phyloP scores from a whole-genome alignment of 2,888 invertebrate genomes.

The Theodoxus fluviatilis region DNA sequence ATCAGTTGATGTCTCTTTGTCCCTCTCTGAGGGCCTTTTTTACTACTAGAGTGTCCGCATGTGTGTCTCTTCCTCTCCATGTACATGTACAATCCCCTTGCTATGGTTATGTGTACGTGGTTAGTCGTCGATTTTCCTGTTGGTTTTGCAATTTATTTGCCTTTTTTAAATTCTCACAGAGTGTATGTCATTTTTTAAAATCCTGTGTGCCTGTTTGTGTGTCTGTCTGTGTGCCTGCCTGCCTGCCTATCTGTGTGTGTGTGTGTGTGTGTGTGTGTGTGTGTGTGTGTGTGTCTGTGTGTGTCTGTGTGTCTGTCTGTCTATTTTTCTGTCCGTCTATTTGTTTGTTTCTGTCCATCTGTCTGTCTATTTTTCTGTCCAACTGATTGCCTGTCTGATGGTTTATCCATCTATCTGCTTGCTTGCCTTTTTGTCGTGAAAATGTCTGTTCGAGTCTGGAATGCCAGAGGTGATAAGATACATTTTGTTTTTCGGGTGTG shows the following conservation, averaged over 20 bases:
- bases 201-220: slow-evolving; percentile 12
- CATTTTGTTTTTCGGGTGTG: neutral
- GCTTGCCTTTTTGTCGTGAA: neutral
- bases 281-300: neutral
- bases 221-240: neutral
- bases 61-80: neutral
- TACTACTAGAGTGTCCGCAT: too few species aligned
- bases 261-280: neutral
- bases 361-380: slow-evolving; percentile 8
- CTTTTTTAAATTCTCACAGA: too few species aligned
- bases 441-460: neutral
- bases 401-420: neutral
- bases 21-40: too few species aligned
- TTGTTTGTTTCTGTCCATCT: neutral
- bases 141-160: too few species aligned
- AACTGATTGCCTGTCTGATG: neutral
- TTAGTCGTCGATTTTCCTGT: too few species aligned
- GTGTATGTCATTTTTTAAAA: neutral
- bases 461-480: neutral
- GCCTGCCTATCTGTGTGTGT: slow-evolving; percentile 1
- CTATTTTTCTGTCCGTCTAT: slow-evolving; percentile 2
- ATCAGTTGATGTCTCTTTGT: too few species aligned
- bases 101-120: slow-evolving; percentile 2
- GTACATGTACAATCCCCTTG: too few species aligned
- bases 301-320: slow-evolving; percentile 15